A percentile compares a stretch with the other conserved stretches of the same genome.
These are phyloP conservation scores for Lagocephalus sceleratus DNA, from an alignment of 2,797 vertebrate genomes.

Conservation along the genomic window DNA sequence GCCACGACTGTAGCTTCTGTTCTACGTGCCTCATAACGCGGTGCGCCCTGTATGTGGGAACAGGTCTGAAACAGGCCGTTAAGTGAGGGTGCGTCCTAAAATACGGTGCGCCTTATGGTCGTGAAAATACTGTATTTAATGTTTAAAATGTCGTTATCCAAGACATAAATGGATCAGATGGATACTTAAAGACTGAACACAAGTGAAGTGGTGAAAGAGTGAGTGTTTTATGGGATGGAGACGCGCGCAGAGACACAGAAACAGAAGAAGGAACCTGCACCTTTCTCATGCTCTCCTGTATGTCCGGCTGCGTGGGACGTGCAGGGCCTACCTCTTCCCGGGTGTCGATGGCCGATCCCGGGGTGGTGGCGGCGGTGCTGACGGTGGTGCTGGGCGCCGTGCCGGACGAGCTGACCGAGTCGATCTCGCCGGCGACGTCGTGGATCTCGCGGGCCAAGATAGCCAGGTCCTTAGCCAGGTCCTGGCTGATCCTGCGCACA, in stretches of 20 bases:
- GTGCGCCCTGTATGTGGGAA: too few relatives aligned
- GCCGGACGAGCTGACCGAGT: conserved; percentile 97
- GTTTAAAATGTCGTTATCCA: conserved; percentile 11
- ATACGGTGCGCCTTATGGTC: too few relatives aligned
- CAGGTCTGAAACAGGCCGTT: too few relatives aligned
- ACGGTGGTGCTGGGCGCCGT: conserved; percentile 97
- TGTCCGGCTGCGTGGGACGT: conserved; percentile 82
- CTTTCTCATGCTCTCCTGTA: conserved; percentile 80
- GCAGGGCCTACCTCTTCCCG: conserved; percentile 96
- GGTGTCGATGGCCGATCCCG: conserved; percentile 99
- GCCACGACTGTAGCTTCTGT: too few relatives aligned
- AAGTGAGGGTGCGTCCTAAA: too few relatives aligned
- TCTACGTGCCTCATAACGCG: too few relatives aligned
- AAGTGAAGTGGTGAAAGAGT: conserved; percentile 24
- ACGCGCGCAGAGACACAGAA: conserved; percentile 15
- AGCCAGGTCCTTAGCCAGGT: conserved; percentile 90
- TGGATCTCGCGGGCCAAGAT: conserved; percentile 99
- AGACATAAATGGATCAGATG: conserved; percentile 13
- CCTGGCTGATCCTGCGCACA: conserved; percentile 98
- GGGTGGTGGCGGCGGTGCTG: conserved; percentile 99
- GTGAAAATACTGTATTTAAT: too few relatives aligned
- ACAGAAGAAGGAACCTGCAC: conserved; percentile 76
- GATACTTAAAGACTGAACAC: conserved; percentile 9
- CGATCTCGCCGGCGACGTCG: conserved; percentile 98
- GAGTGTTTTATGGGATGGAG: conserved; percentile 13